phyloP scores from a whole-genome alignment of 2,113 vertebrate species.

The Chamaetylas fuelleborni region DNA sequence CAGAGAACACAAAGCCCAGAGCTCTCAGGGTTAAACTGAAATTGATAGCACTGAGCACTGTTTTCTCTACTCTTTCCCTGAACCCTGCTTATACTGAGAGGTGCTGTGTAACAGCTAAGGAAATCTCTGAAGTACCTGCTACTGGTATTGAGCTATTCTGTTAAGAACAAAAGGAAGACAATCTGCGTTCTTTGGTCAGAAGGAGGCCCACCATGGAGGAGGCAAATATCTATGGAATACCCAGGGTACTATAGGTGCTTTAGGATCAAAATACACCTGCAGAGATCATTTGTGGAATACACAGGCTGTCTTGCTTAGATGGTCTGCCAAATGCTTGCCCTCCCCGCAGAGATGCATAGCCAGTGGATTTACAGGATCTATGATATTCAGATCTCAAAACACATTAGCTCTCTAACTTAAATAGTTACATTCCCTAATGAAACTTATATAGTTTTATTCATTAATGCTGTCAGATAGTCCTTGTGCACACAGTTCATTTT shows the following conservation, averaged over 20 bases:
- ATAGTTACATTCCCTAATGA: neutral
- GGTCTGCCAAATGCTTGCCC: neutral
- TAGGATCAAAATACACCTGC: neutral
- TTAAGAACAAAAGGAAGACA: neutral
- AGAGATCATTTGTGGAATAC: neutral
- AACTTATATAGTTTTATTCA: no score
- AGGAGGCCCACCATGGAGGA: neutral
- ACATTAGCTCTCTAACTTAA: neutral
- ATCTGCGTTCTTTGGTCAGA: neutral
- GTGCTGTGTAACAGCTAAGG: neutral
- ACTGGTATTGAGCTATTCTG: neutral
- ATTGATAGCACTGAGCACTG: neutral
- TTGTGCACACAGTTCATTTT: neutral
- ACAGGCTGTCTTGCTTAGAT: neutral
- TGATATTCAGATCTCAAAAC: neutral
- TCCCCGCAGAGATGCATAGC: neutral
- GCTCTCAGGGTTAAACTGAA: neutral
- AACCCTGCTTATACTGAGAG: neutral
- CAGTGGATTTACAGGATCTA: neutral
- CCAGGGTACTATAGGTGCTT: neutral
- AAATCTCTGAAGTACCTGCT: neutral
- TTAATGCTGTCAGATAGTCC: neutral
- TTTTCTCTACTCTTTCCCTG: neutral
- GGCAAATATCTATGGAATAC: neutral
- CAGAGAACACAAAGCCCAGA: neutral